Evolutionary conservation across 2,888 invertebrate species (phyloP).

Genomic region (Pollenia angustigena): DNA sequence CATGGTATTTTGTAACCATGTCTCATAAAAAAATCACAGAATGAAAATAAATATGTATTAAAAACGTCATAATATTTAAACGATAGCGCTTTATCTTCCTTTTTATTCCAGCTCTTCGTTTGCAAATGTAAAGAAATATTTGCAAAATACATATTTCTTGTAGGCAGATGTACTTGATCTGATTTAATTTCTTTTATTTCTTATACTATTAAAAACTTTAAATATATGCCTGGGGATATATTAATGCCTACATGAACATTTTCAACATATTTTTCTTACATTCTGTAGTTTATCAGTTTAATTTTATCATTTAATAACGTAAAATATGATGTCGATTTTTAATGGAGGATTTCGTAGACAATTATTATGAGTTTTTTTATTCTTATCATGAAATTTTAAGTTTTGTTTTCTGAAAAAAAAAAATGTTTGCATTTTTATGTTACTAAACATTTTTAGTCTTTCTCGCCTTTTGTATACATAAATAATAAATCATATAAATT

Average conservation of each 20-base stretch:
- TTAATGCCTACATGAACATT: slow-evolving; percentile 8
- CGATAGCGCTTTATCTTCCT: slow-evolving; percentile 35
- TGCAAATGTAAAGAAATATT: neutral
- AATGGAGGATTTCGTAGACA: slow-evolving; percentile 72
- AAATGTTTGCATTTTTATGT: slow-evolving; percentile 1
- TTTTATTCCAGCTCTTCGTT: neutral
- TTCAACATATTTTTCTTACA: slow-evolving; percentile 30
- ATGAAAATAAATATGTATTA: neutral
- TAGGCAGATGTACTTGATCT: slow-evolving; percentile 61
- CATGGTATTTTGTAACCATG: slow-evolving; percentile 56
- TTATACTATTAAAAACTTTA: neutral
- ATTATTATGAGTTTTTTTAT: slow-evolving; percentile 59
- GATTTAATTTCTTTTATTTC: neutral
- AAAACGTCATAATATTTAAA: slow-evolving; percentile 68
- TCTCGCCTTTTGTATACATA: neutral
- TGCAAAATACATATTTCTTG: slow-evolving; percentile 8
- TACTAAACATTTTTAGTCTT: neutral
- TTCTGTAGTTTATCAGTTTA: slow-evolving; percentile 68
- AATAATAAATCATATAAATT: slow-evolving; percentile 20
- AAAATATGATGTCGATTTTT: slow-evolving; percentile 63
- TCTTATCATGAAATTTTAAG: slow-evolving; percentile 49
- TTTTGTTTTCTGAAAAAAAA: slow-evolving; percentile 2
- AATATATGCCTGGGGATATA: slow-evolving; percentile 1
- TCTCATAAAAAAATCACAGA: slow-evolving; percentile 32
- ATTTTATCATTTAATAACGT: slow-evolving; percentile 73